Evolutionary conservation across 2,113 vertebrate genomes (phyloP).

Genomic region (Sclerurus mexicanus): DNA sequence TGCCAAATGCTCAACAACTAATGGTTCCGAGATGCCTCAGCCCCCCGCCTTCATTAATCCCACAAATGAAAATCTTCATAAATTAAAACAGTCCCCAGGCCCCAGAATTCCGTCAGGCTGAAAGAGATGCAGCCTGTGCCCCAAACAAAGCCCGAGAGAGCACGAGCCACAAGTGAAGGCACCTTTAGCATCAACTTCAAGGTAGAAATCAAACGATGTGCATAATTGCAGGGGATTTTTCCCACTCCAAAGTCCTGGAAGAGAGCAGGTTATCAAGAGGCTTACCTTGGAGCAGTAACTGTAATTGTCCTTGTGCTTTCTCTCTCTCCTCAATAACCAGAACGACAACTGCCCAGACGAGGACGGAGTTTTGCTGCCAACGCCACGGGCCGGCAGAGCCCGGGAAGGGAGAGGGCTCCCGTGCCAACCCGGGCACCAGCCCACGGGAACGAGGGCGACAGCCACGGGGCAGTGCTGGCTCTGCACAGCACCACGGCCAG

Average conservation of each 20-base stretch:
- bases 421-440: background rate
- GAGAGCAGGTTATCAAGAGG: background rate
- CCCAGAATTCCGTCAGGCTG: background rate
- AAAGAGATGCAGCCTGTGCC: background rate
- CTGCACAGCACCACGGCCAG: background rate
- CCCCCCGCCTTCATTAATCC: background rate
- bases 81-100: background rate
- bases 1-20: background rate
- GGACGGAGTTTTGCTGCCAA: background rate
- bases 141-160: constrained; percentile 9
- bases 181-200: background rate
- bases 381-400: background rate
- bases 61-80: background rate
- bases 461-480: background rate
- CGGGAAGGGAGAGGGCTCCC: background rate
- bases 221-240: background rate
- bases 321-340: background rate
- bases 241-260: background rate
- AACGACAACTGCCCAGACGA: background rate
- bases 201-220: background rate
- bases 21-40: background rate
- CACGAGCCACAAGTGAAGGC: background rate
- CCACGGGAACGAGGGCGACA: background rate
- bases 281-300: constrained; percentile 1
- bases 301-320: background rate